A percentile compares a stretch with the other conserved stretches of the same genome.
These are phyloP conservation scores for Eulemur mongoz DNA, from an alignment of 2,797 vertebrate species.

Conservation along the genomic window DNA sequence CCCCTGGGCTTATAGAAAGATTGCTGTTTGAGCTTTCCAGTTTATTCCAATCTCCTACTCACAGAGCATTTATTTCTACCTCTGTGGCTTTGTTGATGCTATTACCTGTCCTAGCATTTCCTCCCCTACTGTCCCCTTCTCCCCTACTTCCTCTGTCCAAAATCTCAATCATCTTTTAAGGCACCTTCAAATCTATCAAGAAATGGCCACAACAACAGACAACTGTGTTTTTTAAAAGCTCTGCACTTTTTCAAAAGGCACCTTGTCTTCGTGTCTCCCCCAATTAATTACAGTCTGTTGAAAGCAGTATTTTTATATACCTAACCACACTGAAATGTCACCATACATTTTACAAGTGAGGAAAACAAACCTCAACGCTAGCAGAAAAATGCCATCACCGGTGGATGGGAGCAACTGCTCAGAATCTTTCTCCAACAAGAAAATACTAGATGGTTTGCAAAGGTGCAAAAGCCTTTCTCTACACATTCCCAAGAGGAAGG, in stretches of 20 bases:
- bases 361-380: background rate
- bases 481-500: background rate
- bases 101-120: background rate
- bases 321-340: conserved; percentile 60
- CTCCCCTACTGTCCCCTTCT: background rate
- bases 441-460: conserved; percentile 36
- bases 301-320: conserved; percentile 61
- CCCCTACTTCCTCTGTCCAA: background rate
- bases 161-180: background rate
- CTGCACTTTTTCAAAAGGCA: conserved; percentile 34
- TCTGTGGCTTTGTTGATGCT: background rate
- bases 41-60: background rate
- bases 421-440: conserved; percentile 34
- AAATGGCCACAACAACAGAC: background rate
- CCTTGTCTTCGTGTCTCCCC: conserved; percentile 22
- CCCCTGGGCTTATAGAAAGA: conserved; percentile 9
- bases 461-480: background rate
- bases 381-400: background rate
- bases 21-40: background rate
- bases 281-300: conserved; percentile 59
- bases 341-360: conserved; percentile 62
- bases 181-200: background rate
- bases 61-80: background rate
- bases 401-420: background rate
- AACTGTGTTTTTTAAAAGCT: background rate